Percentiles rank a stretch among this genome's conserved stretches.
phyloP scores from a whole-genome alignment of 1,140 invertebrate genomes.

The Drosophila ironensis region DNA sequence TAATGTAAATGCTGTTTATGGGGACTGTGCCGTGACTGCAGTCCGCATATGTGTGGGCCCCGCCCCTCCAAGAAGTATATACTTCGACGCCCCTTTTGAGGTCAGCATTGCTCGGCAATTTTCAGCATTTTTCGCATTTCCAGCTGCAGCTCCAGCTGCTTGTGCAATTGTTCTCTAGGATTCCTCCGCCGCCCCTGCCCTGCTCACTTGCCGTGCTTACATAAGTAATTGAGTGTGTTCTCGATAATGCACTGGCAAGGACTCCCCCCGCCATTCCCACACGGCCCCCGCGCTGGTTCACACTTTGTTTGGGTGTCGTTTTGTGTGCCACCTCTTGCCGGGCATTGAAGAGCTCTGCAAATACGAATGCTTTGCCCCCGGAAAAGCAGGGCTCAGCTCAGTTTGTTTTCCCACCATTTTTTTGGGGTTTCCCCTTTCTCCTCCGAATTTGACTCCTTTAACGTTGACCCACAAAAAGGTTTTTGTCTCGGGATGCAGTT shows the following conservation, averaged over 20 bases:
- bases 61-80: not conserved
- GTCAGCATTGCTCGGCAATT: constrained; percentile 65
- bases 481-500: constrained; percentile 30
- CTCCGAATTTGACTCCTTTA: not conserved
- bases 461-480: constrained; percentile 27
- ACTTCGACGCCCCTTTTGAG: constrained; percentile 36
- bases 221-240: constrained; percentile 80
- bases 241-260: constrained; percentile 69
- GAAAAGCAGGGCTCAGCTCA: constrained; percentile 6
- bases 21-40: constrained; percentile 41
- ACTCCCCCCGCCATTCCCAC: constrained; percentile 6
- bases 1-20: constrained; percentile 66
- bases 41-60: constrained; percentile 8
- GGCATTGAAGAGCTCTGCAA: constrained; percentile 66
- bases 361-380: constrained; percentile 51
- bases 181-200: not conserved
- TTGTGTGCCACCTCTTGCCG: constrained; percentile 41
- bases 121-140: constrained; percentile 66
- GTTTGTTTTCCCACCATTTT: not conserved
- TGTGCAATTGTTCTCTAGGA: constrained; percentile 62
- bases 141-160: constrained; percentile 50
- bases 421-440: not conserved
- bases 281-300: not conserved
- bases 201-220: constrained; percentile 49
- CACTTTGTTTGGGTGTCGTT: constrained; percentile 45